Percentiles rank a stretch among this genome's conserved stretches.
These are phyloP conservation scores for Linnaemya tessellans DNA, from an alignment of 2,888 invertebrate genomes.

Conservation along the genomic window DNA sequence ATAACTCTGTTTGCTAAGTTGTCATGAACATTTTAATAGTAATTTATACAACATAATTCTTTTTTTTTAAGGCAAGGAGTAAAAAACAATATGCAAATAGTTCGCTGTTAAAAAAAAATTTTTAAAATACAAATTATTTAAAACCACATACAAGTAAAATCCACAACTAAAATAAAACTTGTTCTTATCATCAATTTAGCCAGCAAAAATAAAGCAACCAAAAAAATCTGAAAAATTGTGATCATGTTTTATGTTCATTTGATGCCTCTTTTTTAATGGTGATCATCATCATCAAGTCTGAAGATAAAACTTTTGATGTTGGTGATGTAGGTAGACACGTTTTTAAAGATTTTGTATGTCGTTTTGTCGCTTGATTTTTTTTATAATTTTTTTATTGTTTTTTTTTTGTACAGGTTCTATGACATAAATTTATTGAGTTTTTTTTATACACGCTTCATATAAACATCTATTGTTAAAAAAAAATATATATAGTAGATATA, in stretches of 20 bases:
- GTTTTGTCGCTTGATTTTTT: conserved; percentile 7
- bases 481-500: not conserved
- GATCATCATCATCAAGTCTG: conserved; percentile 5
- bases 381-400: not conserved
- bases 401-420: conserved; percentile 8
- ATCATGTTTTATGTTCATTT: conserved; percentile 51
- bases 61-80: not conserved
- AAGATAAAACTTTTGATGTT: not conserved
- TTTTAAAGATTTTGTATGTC: conserved; percentile 10
- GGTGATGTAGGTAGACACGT: conserved; percentile 44
- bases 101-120: conserved; percentile 14
- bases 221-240: conserved; percentile 26
- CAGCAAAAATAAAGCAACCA: conserved; percentile 15
- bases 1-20: not conserved
- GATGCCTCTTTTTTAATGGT: conserved; percentile 8
- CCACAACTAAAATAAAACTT: conserved; percentile 48
- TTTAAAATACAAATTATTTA: conserved; percentile 37
- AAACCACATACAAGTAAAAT: not conserved
- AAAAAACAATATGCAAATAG: conserved; percentile 53
- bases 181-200: conserved; percentile 34
- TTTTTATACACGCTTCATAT: conserved; percentile 14
- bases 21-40: conserved; percentile 3
- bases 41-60: conserved; percentile 33
- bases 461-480: conserved; percentile 24
- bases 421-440: not conserved